phyloP scores from a whole-genome alignment of 2,888 invertebrate species.

The Dascillus cervinus region DNA sequence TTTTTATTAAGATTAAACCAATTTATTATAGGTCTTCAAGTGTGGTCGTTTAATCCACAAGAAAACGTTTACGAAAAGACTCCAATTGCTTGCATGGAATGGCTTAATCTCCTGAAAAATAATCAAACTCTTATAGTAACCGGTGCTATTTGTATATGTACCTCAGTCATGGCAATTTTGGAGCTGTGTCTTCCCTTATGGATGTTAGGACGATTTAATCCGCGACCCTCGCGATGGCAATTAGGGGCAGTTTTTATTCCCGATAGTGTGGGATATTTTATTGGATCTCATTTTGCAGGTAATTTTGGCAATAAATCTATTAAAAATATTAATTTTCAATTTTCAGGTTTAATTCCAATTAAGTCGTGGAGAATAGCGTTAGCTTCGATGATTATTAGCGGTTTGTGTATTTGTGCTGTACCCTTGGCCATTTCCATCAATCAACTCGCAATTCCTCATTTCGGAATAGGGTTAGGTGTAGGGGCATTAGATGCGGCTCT shows the following conservation, averaged over 20 bases:
- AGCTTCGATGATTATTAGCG: constrained; percentile 33
- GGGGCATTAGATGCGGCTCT: constrained; percentile 75
- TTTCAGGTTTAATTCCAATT: constrained; percentile 33
- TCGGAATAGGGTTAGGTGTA: constrained; percentile 67
- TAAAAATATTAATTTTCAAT: neutral
- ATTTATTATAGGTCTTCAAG: constrained; percentile 26
- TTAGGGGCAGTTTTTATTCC: constrained; percentile 78
- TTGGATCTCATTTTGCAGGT: constrained; percentile 76
- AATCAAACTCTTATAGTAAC: constrained; percentile 55
- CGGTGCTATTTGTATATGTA: constrained; percentile 68
- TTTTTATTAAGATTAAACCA: too few relatives aligned
- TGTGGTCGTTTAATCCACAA: constrained; percentile 19
- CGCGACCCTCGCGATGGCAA: constrained; percentile 64
- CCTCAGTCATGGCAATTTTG: constrained; percentile 73
- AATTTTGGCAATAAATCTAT: constrained; percentile 3
- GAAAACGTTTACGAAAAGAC: constrained; percentile 12
- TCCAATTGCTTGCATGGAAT: constrained; percentile 35
- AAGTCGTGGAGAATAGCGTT: constrained; percentile 36
- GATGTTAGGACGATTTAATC: constrained; percentile 60
- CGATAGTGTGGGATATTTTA: constrained; percentile 74
- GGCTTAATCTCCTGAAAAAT: constrained; percentile 53
- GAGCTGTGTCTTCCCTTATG: constrained; percentile 80
- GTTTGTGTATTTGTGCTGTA: constrained; percentile 35
- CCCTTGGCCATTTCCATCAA: constrained; percentile 35
- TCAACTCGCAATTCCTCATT: constrained; percentile 66